phyloP scores from a whole-genome alignment of 2,113 vertebrate genomes.

The Ctenomys sociabilis region DNA sequence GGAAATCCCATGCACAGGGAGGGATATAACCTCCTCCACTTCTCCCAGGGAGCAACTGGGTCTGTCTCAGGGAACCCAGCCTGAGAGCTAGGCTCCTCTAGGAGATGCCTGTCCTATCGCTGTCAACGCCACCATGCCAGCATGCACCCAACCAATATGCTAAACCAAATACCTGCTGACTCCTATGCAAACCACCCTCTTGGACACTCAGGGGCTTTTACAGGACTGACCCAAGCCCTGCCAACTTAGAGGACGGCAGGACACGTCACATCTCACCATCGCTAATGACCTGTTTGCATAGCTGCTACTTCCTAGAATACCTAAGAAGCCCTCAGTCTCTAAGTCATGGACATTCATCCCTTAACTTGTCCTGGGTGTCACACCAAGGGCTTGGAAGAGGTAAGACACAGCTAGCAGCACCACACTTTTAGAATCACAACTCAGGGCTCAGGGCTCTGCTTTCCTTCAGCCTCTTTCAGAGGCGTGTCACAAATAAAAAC shows the following conservation, averaged over 20 bases:
- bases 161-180: background rate
- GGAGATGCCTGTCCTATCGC: background rate
- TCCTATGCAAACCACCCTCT: background rate
- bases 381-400: background rate
- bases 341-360: background rate
- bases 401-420: background rate
- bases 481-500: background rate
- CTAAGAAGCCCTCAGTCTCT: background rate
- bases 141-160: background rate
- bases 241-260: background rate
- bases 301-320: background rate
- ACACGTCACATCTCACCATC: background rate
- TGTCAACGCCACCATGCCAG: background rate
- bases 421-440: background rate
- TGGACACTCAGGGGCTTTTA: background rate
- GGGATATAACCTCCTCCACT: background rate
- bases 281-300: background rate
- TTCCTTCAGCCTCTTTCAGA: background rate
- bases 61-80: background rate
- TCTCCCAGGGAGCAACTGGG: background rate
- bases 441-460: background rate
- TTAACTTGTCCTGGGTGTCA: background rate
- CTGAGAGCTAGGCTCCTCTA: background rate
- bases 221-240: background rate
- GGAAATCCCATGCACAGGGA: background rate